A percentile compares a stretch with the other conserved stretches of the same genome.
These are phyloP conservation scores for Ptychobarbus kaznakovi DNA, from an alignment of 2,797 vertebrate genomes.

Conservation along the genomic window DNA sequence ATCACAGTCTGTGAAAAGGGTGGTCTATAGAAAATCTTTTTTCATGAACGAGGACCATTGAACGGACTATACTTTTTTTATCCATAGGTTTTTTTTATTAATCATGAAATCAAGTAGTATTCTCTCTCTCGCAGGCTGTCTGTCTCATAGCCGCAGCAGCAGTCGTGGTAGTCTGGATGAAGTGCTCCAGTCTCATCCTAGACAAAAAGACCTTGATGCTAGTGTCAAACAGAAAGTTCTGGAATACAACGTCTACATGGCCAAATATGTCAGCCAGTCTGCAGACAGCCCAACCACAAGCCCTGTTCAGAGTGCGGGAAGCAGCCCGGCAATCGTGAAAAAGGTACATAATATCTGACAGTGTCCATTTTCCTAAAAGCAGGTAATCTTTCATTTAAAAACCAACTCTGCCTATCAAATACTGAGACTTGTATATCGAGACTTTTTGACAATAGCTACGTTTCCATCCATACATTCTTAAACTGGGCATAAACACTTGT, in stretches of 20 bases:
- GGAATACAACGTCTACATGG: slow-evolving; percentile 95
- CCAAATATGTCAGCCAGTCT: slow-evolving; percentile 86
- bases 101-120: neutral
- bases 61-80: neutral
- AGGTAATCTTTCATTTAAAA: neutral
- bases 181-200: slow-evolving; percentile 75
- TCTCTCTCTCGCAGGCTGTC: slow-evolving; percentile 40
- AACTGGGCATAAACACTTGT: neutral
- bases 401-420: neutral
- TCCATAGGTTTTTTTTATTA: neutral
- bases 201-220: slow-evolving; percentile 82
- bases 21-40: no score
- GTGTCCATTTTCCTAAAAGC: neutral
- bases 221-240: slow-evolving; percentile 85
- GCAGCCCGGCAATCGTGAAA: slow-evolving; percentile 88
- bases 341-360: slow-evolving; percentile 78
- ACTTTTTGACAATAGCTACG: neutral
- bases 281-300: slow-evolving; percentile 77
- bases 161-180: slow-evolving; percentile 91
- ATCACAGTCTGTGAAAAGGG: no score
- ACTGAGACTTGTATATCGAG: neutral
- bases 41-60: neutral
- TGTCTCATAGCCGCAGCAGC: slow-evolving; percentile 87
- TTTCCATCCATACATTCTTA: neutral
- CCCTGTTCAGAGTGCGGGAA: slow-evolving; percentile 84